A percentile compares a stretch with the other conserved stretches of the same genome.
These are phyloP conservation scores for Sphenodon punctatus DNA, from an alignment of 2,797 vertebrate genomes.

Conservation along the genomic window DNA sequence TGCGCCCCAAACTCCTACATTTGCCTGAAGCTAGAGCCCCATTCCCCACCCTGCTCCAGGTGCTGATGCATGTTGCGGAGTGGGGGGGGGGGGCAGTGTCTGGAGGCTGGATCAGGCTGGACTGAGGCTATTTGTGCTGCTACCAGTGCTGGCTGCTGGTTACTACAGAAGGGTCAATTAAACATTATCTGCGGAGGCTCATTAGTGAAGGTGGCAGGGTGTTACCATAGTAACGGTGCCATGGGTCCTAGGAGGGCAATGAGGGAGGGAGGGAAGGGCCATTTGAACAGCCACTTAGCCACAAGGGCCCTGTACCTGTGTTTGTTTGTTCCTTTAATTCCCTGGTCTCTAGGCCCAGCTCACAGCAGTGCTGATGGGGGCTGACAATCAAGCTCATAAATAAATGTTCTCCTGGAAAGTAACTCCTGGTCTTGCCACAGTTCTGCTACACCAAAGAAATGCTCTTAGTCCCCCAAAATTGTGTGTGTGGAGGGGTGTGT, in stretches of 20 bases:
- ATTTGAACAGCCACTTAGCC: background rate
- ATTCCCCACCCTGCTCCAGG: background rate
- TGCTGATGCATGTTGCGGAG: background rate
- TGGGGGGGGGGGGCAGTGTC: background rate
- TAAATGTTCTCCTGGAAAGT: background rate
- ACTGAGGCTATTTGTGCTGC: background rate
- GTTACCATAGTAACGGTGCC: background rate
- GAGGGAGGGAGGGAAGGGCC: background rate
- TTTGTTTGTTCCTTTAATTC: background rate
- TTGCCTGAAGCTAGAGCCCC: background rate
- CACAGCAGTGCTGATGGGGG: background rate
- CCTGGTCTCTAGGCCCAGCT: background rate
- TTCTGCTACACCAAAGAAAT: too few species aligned
- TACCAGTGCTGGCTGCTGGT: background rate
- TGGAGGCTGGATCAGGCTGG: background rate
- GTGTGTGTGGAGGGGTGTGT: too few species aligned
- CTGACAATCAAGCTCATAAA: background rate
- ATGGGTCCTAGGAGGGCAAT: background rate
- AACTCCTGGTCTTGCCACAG: too few species aligned
- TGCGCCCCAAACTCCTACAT: too few species aligned
- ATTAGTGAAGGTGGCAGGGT: background rate
- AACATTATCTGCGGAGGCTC: background rate
- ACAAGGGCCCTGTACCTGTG: background rate
- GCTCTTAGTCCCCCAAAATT: too few species aligned
- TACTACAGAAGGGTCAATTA: background rate